Evolutionary conservation across 1,140 invertebrate species (phyloP).

Genomic region (Pygmarrhopalites habei): DNA sequence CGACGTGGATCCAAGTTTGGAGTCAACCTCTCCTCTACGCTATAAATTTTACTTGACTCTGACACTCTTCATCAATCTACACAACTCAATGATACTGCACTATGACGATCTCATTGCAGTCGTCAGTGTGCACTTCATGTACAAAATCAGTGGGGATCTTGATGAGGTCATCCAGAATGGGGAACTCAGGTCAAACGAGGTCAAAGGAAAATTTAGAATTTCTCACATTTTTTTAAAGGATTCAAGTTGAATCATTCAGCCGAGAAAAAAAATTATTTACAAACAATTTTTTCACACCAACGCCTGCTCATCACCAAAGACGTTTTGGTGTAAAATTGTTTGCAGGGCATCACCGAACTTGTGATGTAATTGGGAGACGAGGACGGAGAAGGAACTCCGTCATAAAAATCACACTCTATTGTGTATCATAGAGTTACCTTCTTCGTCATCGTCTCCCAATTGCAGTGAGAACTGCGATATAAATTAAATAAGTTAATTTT

Average conservation of each 20-base stretch:
- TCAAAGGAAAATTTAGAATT: too few relatives aligned
- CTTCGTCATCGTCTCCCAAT: too few relatives aligned
- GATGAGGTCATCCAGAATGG: neutral
- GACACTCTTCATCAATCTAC: neutral
- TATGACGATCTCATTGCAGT: neutral
- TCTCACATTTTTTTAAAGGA: neutral
- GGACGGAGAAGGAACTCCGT: neutral
- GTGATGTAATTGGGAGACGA: neutral
- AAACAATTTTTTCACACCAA: too few relatives aligned
- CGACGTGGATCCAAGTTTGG: neutral
- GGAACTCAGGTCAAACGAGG: too few relatives aligned
- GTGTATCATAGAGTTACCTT: too few relatives aligned
- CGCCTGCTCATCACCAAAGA: too few relatives aligned
- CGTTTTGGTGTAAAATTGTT: too few relatives aligned
- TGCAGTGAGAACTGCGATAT: too few relatives aligned
- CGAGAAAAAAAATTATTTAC: neutral
- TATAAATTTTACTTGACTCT: neutral
- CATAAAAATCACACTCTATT: neutral
- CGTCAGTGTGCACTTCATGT: neutral
- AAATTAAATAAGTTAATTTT: too few relatives aligned
- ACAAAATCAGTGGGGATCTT: neutral
- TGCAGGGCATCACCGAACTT: neutral
- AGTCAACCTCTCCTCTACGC: neutral
- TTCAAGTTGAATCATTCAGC: neutral
- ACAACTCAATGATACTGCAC: neutral